Evolutionary conservation across 2,113 vertebrate species (phyloP), one percentile per base, ranked within the genome.

Genomic region (Petrocephalus zakoni): DNA sequence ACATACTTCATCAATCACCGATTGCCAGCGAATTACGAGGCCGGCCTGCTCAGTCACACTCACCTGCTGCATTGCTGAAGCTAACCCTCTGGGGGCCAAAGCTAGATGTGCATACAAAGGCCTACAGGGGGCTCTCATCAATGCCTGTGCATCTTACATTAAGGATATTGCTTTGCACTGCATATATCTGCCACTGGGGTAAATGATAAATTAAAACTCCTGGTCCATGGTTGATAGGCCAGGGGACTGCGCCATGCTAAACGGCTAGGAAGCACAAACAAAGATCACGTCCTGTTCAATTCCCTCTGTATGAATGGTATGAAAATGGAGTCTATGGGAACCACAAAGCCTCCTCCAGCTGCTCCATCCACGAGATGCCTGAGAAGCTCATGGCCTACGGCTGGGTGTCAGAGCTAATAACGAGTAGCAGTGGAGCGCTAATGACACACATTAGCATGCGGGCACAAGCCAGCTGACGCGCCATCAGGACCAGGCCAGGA

Each of bases 391-490:
- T 21, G 85, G 89, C 61, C 46, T 82, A 19, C 72, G 37, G 85
- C 51, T 87, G 89, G 88, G 56, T 21, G 17, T 19, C 88, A 90
- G 90, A 88, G 81, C 58, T 90, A 91, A 88, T 91, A 89, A 88
- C 84, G 68, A 42, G 89, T 61, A 87, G 49, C 90, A 90, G 90
- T 85, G 68, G 90, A 86, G 84, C 90, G 72, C 81, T 92, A 91
- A 92, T 91, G 91, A 89, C 58, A 90, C 53, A 87, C 25, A 92
- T 93, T 89, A 92, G 90, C 89, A 92, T 91, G 90, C 89, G 87
- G 89, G 91, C 90, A 88, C 85, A 86, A 58, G 34, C 46, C 51
- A 86, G 22, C 42, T 37, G 84, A 47, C 68, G 85, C 49, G 3
- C 89, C 64, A 87, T 90, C 15, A 46, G 13, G 46, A 9, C 42